Percentiles rank a stretch among this genome's conserved stretches.
Conservation (phyloP, 2,113 vertebrate genomes). For the Leptobrachium leishanense region DNA sequence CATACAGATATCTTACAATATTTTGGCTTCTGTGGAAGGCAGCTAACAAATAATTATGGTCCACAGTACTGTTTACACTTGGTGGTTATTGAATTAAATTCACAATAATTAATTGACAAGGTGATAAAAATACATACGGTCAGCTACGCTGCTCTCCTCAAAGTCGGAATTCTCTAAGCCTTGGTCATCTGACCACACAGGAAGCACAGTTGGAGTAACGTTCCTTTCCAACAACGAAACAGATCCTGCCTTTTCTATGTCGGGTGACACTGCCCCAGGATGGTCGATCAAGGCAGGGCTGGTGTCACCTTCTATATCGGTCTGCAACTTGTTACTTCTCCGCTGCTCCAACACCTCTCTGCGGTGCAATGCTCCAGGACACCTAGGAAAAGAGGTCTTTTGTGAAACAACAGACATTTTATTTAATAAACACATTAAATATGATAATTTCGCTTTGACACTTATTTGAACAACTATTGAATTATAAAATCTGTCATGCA, state of each 20-base stretch:
- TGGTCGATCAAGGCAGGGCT: conserved; percentile 65
- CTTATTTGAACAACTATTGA: too few species aligned
- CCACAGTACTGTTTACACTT: too few species aligned
- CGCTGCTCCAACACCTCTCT: conserved; percentile 76
- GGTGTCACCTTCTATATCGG: conserved; percentile 65
- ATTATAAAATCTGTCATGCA: too few species aligned
- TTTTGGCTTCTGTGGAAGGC: too few species aligned
- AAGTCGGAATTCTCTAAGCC: conserved; percentile 89
- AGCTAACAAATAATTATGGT: too few species aligned
- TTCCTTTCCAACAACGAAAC: conserved; percentile 61
- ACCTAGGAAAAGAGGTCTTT: conserved; percentile 66
- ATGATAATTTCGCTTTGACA: too few species aligned
- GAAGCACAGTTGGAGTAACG: conserved; percentile 61
- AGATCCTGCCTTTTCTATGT: conserved; percentile 58
- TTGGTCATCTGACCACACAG: conserved; percentile 79
- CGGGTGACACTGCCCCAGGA: conserved; percentile 61
- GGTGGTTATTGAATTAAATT: too few species aligned
- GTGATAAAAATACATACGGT: conserved; percentile 73
- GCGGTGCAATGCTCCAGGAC: conserved; percentile 84
- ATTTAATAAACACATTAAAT: background rate
- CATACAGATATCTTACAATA: too few species aligned
- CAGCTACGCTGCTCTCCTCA: conserved; percentile 82
- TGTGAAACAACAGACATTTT: background rate
- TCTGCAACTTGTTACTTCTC: conserved; percentile 63
- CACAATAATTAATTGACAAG: background rate